These are phyloP conservation scores for Drosophila azteca DNA, from an alignment of 1,140 invertebrate species.

Conservation along the genomic window DNA sequence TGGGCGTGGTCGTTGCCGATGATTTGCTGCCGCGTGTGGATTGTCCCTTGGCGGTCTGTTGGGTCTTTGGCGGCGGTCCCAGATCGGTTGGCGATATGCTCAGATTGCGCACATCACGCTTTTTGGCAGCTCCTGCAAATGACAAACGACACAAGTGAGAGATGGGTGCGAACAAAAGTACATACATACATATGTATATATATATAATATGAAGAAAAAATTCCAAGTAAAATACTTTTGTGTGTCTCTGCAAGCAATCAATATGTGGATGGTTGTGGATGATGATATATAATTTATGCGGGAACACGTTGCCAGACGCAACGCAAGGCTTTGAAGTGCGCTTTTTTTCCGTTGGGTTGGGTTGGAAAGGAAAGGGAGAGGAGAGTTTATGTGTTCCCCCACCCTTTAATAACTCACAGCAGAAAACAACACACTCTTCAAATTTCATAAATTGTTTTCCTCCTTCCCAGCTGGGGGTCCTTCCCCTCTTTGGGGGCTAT, in stretches of 20 bases:
- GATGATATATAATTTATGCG: constrained; percentile 66
- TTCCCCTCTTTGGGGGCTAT: constrained; percentile 26
- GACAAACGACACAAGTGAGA: constrained; percentile 7
- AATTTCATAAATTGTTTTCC: constrained; percentile 32
- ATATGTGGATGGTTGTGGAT: constrained; percentile 20
- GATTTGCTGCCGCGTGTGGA: constrained; percentile 73
- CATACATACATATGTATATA: no score
- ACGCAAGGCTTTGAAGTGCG: constrained; percentile 18
- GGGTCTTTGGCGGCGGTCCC: constrained; percentile 82
- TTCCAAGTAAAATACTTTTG: constrained; percentile 16
- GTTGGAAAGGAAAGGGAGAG: constrained; percentile 7
- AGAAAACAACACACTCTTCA: constrained; percentile 24
- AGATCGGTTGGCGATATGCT: constrained; percentile 83
- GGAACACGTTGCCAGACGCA: constrained; percentile 56
- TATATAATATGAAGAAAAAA: neutral
- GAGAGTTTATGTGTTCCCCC: constrained; percentile 13
- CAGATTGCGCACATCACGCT: constrained; percentile 83
- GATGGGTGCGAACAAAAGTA: constrained; percentile 22
- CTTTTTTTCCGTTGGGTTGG: constrained; percentile 5
- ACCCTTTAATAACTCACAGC: constrained; percentile 57
- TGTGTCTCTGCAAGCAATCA: constrained; percentile 21
- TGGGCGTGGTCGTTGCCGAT: constrained; percentile 53
- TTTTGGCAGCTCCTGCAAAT: constrained; percentile 83
- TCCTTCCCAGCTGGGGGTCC: constrained; percentile 15
- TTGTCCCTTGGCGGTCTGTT: constrained; percentile 79